Evolutionary conservation across 2,888 invertebrate species (phyloP).

Genomic region (Taenaris catops): DNA sequence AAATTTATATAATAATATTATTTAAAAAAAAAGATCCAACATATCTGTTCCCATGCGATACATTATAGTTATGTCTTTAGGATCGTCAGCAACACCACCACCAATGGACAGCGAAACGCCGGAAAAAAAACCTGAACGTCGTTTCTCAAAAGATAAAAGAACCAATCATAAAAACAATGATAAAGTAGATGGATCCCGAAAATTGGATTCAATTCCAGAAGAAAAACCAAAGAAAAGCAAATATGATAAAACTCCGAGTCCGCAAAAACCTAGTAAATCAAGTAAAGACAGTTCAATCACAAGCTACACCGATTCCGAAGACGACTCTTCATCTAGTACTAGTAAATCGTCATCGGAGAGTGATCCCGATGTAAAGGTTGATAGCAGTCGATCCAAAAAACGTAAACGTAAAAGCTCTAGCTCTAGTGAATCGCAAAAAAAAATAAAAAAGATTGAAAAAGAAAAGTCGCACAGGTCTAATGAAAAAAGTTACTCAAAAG

Average conservation of each 20-base stretch:
- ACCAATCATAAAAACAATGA: constrained; percentile 50
- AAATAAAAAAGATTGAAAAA: constrained; percentile 47
- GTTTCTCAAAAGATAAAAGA: constrained; percentile 51
- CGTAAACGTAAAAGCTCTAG: constrained; percentile 55
- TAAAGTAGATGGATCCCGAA: constrained; percentile 46
- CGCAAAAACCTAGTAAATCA: constrained; percentile 38
- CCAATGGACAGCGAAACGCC: constrained; percentile 57
- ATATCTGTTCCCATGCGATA: no score
- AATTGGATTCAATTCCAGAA: constrained; percentile 51
- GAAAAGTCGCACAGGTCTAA: constrained; percentile 39
- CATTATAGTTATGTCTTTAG: constrained; percentile 38
- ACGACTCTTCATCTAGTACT: constrained; percentile 47
- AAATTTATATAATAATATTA: no score
- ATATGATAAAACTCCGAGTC: constrained; percentile 53
- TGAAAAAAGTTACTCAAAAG: constrained; percentile 42
- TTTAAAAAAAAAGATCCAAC: no score
- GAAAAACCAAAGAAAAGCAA: constrained; percentile 48
- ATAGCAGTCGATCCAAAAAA: constrained; percentile 45
- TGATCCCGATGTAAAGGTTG: constrained; percentile 39
- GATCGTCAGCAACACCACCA: constrained; percentile 61
- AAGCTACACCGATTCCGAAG: constrained; percentile 59
- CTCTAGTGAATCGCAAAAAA: constrained; percentile 48
- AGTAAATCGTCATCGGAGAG: constrained; percentile 46
- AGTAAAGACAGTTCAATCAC: constrained; percentile 58
- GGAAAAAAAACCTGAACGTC: constrained; percentile 51